Conservation (phyloP, 2,113 vertebrate genomes). For the Corythornis madagascariensis region DNA sequence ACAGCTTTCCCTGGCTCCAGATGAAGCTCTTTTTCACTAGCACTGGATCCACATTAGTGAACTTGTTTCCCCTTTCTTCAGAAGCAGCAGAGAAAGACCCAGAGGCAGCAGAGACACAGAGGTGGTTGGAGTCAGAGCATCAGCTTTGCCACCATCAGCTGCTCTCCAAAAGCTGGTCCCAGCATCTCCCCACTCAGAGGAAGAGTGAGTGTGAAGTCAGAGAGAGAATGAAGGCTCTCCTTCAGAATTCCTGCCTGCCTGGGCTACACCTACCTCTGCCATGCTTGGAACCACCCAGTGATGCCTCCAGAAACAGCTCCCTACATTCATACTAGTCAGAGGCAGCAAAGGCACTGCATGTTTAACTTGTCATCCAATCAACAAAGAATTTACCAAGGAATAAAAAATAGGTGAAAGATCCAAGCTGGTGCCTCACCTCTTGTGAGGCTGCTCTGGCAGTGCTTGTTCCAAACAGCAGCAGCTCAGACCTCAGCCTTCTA, state of each 20-base stretch:
- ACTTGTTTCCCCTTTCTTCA: background rate
- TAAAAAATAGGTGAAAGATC: background rate
- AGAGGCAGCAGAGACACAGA: background rate
- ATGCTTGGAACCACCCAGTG: background rate
- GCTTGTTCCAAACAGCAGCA: rapidly evolving
- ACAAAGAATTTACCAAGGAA: background rate
- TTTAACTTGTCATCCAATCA: background rate
- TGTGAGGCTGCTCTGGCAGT: background rate
- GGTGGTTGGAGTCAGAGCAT: background rate
- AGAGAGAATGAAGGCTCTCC: background rate
- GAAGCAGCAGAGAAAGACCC: background rate
- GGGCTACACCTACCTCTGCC: background rate
- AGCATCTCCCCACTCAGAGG: background rate
- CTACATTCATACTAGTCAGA: background rate
- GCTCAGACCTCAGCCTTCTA: background rate
- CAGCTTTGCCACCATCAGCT: background rate
- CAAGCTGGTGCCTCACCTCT: background rate
- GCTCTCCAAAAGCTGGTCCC: background rate
- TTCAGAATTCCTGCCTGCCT: background rate
- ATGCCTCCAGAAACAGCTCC: background rate
- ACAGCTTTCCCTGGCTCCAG: background rate
- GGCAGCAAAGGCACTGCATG: background rate
- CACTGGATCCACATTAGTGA: background rate
- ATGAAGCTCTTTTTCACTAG: background rate
- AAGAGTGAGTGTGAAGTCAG: background rate